Base-by-base conservation (phyloP, 1,140 invertebrate species). In the Eubasilissa regina region DNA sequence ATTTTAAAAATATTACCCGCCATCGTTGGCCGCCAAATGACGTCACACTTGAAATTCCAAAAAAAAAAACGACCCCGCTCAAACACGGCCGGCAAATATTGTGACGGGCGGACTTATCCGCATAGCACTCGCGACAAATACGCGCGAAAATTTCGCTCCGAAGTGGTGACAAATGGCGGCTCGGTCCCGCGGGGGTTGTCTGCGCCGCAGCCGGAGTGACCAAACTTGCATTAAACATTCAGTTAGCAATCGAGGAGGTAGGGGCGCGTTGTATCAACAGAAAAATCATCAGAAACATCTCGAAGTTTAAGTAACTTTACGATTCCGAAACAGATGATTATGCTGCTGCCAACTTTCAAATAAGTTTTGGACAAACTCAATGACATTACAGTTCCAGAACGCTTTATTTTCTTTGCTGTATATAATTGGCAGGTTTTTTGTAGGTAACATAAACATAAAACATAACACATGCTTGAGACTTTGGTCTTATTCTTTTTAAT, bases 111-210 rank as follows among this genome's bases (percentile, higher is more conserved):
- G 13, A 62, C 19, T 43, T 35, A 13, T 62, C 25, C 25, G 60
- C 19, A 62, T 43, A 21, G 35, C 60, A 21, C 19, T 48, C 44
- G 9, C 10, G 11, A 48, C 47, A 70, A 70, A 70, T 17, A 15
- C 60, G 73, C n/a, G 47, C 62, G n/a, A 70, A 70, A 64, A 21
- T 51, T 70, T 21, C 45, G n/a, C 68, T 73, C 74, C 64, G 75
- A 80, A 75, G 53, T 62, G 35, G 62, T 66, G 60, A 75, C 78
- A 70, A 80, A 76, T 74, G 78, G 35, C 53, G 53, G 15, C 58
- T 25, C 43, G 66, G 68, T 73, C 48, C 35, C 51, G 25, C 7
- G 21, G 62, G 64, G 47, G 1, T 45, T 21, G 35, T 47, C 43
- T 25, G 21, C 13, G 62, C 17, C 45, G 66, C 45, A n/a, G 45